Evolutionary conservation across 2,888 invertebrate species (phyloP).

Genomic region (Nomada fabriciana): DNA sequence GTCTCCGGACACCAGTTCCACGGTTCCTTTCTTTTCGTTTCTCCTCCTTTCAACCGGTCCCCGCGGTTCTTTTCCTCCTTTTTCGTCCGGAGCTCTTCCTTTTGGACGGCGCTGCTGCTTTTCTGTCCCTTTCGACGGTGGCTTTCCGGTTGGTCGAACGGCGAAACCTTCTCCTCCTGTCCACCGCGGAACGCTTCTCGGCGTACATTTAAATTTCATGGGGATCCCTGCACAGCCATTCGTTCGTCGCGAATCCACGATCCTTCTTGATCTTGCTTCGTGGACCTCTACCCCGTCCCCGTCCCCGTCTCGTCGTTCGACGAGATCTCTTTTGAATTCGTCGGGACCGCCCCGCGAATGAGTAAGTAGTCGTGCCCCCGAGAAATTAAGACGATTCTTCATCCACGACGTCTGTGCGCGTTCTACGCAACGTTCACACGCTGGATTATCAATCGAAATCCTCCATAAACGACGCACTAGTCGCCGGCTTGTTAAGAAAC

Average conservation of each 20-base stretch:
- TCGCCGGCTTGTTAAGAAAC: slow-evolving; percentile 70
- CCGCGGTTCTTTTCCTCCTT: slow-evolving; percentile 4
- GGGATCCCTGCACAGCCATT: slow-evolving; percentile 59
- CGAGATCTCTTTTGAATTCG: slow-evolving; percentile 48
- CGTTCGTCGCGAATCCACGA: slow-evolving; percentile 45
- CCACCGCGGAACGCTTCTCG: slow-evolving; percentile 67
- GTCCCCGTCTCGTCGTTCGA: not conserved
- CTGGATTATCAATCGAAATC: slow-evolving; percentile 68
- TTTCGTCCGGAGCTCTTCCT: not conserved
- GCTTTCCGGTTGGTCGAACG: slow-evolving; percentile 67
- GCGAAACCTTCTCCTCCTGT: slow-evolving; percentile 63
- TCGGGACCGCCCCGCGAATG: slow-evolving; percentile 48
- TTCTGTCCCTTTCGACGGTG: slow-evolving; percentile 31
- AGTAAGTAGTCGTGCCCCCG: slow-evolving; percentile 54
- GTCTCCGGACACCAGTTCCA: slow-evolving; percentile 59
- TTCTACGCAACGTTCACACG: slow-evolving; percentile 39
- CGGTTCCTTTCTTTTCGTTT: slow-evolving; percentile 6
- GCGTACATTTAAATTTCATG: slow-evolving; percentile 78
- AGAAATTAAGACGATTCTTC: slow-evolving; percentile 66
- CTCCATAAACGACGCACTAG: slow-evolving; percentile 62
- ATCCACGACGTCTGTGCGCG: slow-evolving; percentile 42
- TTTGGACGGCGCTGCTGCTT: slow-evolving; percentile 4
- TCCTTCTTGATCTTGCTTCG: slow-evolving; percentile 35
- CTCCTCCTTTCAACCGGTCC: not conserved
- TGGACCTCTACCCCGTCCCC: not conserved